phyloP scores from a whole-genome alignment of 2,888 invertebrate species.

The Vannuccia rotundouncinata region DNA sequence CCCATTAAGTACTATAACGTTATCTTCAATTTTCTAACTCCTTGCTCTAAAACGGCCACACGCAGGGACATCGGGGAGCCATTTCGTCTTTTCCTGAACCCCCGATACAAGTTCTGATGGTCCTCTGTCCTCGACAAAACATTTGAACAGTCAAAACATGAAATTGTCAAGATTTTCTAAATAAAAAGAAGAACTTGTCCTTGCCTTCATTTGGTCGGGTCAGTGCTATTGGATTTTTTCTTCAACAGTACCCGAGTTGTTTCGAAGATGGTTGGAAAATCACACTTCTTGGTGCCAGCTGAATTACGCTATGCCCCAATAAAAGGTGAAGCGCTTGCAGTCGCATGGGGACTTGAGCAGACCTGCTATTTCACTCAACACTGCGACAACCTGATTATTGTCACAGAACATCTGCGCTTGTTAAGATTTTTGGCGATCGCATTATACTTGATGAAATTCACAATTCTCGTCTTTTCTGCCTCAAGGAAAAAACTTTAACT shows the following conservation, averaged over 20 bases:
- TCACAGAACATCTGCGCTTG: constrained; percentile 21
- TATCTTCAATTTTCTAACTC: neutral
- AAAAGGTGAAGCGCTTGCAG: constrained; percentile 31
- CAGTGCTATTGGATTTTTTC: neutral
- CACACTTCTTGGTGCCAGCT: constrained; percentile 5
- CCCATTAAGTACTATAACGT: neutral
- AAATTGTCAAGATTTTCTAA: neutral
- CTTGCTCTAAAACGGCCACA: neutral
- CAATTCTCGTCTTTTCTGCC: constrained; percentile 17
- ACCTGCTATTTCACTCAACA: constrained; percentile 9
- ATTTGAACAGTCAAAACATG: neutral
- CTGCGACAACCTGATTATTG: constrained; percentile 16
- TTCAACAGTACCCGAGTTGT: neutral
- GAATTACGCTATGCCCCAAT: constrained; percentile 29
- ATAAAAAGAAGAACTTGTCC: constrained; percentile 1
- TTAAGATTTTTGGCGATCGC: constrained; percentile 23
- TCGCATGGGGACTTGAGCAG: constrained; percentile 30
- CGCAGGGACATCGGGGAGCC: constrained; percentile 40
- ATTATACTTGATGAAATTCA: constrained; percentile 26
- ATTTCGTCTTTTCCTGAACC: constrained; percentile 41
- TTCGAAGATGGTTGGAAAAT: constrained; percentile 9
- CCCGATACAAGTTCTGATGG: neutral
- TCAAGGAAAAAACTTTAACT: constrained; percentile 15
- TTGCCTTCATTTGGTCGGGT: neutral
- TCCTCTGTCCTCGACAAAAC: neutral